Conservation (phyloP, 2,888 invertebrate genomes). For the Sesia bembeciformis region DNA sequence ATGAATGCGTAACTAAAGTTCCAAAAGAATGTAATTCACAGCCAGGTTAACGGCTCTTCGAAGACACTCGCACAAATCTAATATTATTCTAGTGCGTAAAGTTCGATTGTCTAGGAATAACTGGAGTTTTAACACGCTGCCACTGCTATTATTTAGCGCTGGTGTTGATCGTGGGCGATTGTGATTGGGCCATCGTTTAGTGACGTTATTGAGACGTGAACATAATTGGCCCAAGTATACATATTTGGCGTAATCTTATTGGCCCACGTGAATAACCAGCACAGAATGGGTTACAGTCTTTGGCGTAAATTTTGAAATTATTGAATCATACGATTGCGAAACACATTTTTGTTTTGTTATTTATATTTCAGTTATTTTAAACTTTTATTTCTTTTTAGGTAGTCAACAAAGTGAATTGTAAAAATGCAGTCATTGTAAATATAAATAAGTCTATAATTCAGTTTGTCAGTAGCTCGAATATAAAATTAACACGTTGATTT, state of each 20-base stretch:
- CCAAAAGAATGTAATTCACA: slow-evolving; percentile 15
- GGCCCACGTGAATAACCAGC: slow-evolving; percentile 79
- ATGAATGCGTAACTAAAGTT: slow-evolving; percentile 18
- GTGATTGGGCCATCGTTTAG: slow-evolving; percentile 62
- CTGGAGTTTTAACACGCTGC: slow-evolving; percentile 58
- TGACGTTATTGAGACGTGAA: slow-evolving; percentile 49
- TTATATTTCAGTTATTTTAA: too few species aligned
- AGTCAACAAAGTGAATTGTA: too few species aligned
- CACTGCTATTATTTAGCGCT: slow-evolving; percentile 71
- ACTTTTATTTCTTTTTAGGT: too few species aligned
- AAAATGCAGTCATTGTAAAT: too few species aligned
- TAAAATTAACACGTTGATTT: too few species aligned
- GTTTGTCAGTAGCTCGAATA: too few species aligned
- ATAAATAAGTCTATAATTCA: too few species aligned
- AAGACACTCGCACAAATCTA: slow-evolving; percentile 39
- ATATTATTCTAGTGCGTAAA: slow-evolving; percentile 26
- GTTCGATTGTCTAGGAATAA: slow-evolving; percentile 58
- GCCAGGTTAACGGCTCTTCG: slow-evolving; percentile 48
- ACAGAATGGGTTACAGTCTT: slow-evolving; percentile 20
- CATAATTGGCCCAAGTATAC: slow-evolving; percentile 57
- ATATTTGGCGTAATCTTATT: slow-evolving; percentile 76
- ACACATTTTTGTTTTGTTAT: too few species aligned
- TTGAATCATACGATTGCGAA: not conserved
- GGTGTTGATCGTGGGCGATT: slow-evolving; percentile 74
- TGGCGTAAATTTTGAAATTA: slow-evolving; percentile 44